Evolutionary conservation across 1,140 invertebrate species (phyloP).

Genomic region (Leptonema lineaticorne): DNA sequence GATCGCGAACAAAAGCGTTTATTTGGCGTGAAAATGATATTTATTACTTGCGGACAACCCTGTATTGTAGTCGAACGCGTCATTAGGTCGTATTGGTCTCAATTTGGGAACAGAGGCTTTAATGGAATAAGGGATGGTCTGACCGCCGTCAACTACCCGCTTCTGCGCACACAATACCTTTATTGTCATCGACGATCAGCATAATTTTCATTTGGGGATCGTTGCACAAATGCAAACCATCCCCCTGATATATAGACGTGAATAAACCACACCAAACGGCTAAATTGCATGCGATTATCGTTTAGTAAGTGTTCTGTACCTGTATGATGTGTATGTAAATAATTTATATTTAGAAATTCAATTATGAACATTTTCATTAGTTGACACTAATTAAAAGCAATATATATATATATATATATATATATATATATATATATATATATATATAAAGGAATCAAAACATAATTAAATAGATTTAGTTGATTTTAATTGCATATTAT

Average conservation of each 20-base stretch:
- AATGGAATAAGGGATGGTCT: conserved; percentile 22
- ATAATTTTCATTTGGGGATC: conserved; percentile 37
- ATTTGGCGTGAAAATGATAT: neutral
- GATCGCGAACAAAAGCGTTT: neutral
- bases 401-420: no score
- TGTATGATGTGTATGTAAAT: no score
- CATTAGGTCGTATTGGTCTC: conserved; percentile 27
- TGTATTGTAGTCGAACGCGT: conserved; percentile 22
- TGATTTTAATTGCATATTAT: no score
- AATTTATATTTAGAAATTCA: no score
- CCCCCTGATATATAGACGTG: conserved; percentile 1
- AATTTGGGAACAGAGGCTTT: conserved; percentile 25
- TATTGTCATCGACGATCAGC: conserved; percentile 42
- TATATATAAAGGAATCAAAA: no score
- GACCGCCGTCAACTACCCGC: conserved; percentile 10
- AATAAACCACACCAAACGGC: conserved; percentile 2
- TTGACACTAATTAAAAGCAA: no score
- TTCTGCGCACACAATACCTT: conserved; percentile 36
- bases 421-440: no score
- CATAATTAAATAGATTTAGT: no score
- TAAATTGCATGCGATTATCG: neutral
- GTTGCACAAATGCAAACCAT: conserved; percentile 9
- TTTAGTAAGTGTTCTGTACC: no score
- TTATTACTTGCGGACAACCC: neutral
- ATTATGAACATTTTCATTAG: no score